These are phyloP conservation scores for Tetropium fuscum DNA, from an alignment of 2,888 invertebrate genomes.

Conservation along the genomic window DNA sequence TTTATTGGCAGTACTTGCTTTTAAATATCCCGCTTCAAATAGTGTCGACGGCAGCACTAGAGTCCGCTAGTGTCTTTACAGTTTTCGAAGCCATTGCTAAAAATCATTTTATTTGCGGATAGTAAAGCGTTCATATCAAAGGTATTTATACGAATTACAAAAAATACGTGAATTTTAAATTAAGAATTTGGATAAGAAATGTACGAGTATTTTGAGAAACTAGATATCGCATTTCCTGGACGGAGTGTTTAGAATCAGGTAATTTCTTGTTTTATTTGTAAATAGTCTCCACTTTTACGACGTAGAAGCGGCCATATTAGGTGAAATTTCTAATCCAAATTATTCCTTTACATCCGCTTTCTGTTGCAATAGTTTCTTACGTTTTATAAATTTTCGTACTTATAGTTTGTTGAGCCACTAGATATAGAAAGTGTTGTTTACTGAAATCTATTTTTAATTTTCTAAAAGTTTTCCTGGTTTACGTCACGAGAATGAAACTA, in stretches of 20 bases:
- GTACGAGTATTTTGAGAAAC: slow-evolving; percentile 43
- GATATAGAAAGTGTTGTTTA: slow-evolving; percentile 5
- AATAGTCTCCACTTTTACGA: slow-evolving; percentile 28
- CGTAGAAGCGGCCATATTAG: slow-evolving; percentile 50
- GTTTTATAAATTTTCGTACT: neutral
- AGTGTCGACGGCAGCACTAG: slow-evolving; percentile 22
- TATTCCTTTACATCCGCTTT: slow-evolving; percentile 33
- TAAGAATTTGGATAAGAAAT: slow-evolving; percentile 42
- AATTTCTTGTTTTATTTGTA: slow-evolving; percentile 38
- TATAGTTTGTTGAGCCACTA: neutral
- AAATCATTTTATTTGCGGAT: slow-evolving; percentile 55
- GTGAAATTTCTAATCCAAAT: slow-evolving; percentile 35
- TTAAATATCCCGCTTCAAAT: slow-evolving; percentile 12
- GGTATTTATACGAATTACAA: slow-evolving; percentile 39
- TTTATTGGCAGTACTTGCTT: too few relatives aligned
- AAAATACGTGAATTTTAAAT: slow-evolving; percentile 37
- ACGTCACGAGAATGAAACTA: slow-evolving; percentile 4
- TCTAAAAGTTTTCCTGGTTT: slow-evolving; percentile 2
- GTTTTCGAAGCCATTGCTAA: slow-evolving; percentile 46
- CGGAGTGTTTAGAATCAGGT: slow-evolving; percentile 48
- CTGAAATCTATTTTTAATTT: slow-evolving; percentile 2
- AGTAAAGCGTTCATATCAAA: slow-evolving; percentile 52
- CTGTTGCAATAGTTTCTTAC: slow-evolving; percentile 17
- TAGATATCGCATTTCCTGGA: slow-evolving; percentile 41
- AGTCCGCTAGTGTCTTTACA: slow-evolving; percentile 31